Evolutionary conservation across 2,797 vertebrate genomes (phyloP).

Genomic region (Pangasius sanitwongsei): DNA sequence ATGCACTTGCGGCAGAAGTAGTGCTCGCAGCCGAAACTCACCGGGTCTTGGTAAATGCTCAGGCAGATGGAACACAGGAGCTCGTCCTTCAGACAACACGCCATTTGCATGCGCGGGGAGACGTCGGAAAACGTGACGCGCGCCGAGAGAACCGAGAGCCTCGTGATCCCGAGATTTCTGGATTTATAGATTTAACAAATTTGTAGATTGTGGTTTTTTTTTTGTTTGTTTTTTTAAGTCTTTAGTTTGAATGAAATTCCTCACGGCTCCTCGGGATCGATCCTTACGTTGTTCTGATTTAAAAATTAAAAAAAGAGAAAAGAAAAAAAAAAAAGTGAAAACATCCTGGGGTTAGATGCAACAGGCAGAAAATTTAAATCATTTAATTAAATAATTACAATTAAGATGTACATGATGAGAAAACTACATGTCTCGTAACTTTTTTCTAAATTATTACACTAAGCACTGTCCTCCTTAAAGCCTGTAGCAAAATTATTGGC

Average conservation of each 20-base stretch:
- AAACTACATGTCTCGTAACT: not conserved
- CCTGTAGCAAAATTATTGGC: not conserved
- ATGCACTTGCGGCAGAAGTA: slow-evolving; percentile 98
- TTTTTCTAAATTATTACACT: not conserved
- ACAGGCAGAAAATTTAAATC: not conserved
- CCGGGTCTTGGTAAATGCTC: slow-evolving; percentile 97
- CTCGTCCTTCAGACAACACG: slow-evolving; percentile 97
- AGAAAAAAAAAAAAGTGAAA: not conserved
- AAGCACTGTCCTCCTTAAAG: not conserved
- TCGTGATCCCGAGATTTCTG: not conserved
- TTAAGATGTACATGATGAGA: not conserved
- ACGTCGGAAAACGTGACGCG: not conserved
- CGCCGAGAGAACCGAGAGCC: not conserved
- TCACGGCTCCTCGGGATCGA: not conserved
- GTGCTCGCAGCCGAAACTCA: slow-evolving; percentile 97
- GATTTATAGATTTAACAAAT: not conserved
- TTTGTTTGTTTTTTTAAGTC: not conserved
- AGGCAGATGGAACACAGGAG: slow-evolving; percentile 98
- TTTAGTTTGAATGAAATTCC: not conserved
- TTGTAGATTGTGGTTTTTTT: not conserved
- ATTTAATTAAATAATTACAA: not conserved
- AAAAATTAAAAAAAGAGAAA: no score
- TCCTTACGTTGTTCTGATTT: not conserved
- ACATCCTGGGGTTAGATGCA: not conserved
- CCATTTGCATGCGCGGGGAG: slow-evolving; percentile 76